A percentile compares a stretch with the other conserved stretches of the same genome.
phyloP scores from a whole-genome alignment of 2,113 vertebrate species.

The Procavia capensis region DNA sequence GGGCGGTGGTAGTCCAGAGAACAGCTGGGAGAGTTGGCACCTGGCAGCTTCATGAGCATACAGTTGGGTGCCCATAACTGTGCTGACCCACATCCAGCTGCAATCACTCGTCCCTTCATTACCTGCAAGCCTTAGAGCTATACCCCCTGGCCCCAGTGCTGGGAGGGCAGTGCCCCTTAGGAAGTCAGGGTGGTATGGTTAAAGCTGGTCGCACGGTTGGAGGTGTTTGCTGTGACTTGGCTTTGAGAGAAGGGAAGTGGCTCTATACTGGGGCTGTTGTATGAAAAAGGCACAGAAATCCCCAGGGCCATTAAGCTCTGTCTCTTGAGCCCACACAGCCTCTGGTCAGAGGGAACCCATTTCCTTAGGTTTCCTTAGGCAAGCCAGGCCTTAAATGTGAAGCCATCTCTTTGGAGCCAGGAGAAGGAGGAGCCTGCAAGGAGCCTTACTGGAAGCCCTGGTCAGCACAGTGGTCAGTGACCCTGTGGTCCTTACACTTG shows the following conservation, averaged over 20 bases:
- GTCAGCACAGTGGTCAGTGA: neutral
- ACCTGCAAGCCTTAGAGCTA: neutral
- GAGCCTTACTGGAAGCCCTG: neutral
- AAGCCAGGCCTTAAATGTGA: neutral
- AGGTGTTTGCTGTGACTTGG: neutral
- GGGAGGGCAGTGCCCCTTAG: neutral
- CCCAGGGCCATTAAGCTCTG: neutral
- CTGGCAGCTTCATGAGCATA: neutral
- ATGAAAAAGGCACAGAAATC: slow-evolving; percentile 37
- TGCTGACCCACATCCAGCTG: neutral
- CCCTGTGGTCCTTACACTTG: neutral
- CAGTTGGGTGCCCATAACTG: neutral
- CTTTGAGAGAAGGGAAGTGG: neutral
- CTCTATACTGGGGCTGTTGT: neutral
- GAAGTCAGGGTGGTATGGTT: neutral
- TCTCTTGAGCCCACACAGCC: neutral
- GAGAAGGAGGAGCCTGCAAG: neutral
- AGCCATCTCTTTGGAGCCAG: neutral
- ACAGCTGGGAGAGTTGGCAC: neutral
- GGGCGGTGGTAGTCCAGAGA: neutral
- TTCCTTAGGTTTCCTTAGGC: neutral
- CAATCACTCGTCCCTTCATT: neutral
- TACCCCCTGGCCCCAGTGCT: neutral
- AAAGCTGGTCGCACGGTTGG: neutral
- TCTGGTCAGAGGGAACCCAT: neutral